Evolutionary conservation across 2,797 vertebrate species (phyloP).

Genomic region (Sphenopsis melanotis): DNA sequence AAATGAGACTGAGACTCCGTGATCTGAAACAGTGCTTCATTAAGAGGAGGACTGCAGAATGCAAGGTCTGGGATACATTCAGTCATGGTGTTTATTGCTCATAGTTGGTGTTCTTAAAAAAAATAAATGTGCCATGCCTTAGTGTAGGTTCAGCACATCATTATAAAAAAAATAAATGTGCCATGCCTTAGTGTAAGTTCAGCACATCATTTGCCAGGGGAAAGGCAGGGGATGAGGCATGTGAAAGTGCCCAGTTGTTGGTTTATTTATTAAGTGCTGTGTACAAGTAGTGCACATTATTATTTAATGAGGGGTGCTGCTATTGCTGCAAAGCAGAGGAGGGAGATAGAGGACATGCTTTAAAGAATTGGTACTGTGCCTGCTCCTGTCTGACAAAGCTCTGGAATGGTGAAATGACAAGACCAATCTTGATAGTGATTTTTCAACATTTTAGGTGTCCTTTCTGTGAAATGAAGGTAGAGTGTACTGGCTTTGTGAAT

Average conservation of each 20-base stretch:
- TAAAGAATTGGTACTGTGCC: not conserved
- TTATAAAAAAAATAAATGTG: not conserved
- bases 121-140: not conserved
- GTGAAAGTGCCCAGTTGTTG: constrained; percentile 2
- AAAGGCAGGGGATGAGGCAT: not conserved
- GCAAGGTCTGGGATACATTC: not conserved
- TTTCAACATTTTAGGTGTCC: not conserved
- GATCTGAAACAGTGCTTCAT: not conserved
- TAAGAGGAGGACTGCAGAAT: not conserved
- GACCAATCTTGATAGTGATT: not conserved
- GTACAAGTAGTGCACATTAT: not conserved
- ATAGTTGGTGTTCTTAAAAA: not conserved
- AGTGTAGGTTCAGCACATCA: not conserved
- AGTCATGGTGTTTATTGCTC: not conserved
- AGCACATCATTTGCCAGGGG: not conserved
- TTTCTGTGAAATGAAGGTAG: not conserved
- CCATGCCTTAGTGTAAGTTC: not conserved
- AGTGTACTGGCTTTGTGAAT: not conserved
- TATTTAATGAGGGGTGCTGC: not conserved
- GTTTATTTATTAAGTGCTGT: constrained; percentile 34
- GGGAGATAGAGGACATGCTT: not conserved
- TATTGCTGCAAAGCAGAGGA: not conserved
- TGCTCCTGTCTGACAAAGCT: not conserved
- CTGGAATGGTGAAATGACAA: not conserved
- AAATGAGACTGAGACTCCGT: not conserved